Evolutionary conservation across 1,140 invertebrate genomes (phyloP), one percentile per base, ranked within the genome.

Genomic region (Campoletis sonorensis): DNA sequence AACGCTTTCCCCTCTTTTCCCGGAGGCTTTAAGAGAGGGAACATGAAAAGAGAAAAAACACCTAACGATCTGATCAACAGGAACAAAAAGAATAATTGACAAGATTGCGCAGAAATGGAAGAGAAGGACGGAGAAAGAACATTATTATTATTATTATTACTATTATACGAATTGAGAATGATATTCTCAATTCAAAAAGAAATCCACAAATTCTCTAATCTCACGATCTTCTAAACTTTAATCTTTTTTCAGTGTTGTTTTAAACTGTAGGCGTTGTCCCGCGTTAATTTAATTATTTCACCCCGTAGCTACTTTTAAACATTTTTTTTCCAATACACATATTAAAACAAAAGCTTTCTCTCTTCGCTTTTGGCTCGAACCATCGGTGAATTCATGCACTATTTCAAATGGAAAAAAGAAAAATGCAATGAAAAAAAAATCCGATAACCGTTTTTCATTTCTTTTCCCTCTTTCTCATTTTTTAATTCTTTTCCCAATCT

Each of bases 61-160:
- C n/a, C n/a, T n/a, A n/a, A 68, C 23, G 23, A 67, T 10, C 21
- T 37, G 54, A 77, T 58, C 21, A 64, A 64, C 16, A 54, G 40
- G 72, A 54, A n/a, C 30, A 49, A 49, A 75, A 26, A 30, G 23
- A 75, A 75, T 27, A 75, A 58, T 58, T 15, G 72, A 58, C 23
- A 75, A 75, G 54, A 75, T 15, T 75, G 16, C 26, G 27, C 11
- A 23, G 16, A 16, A 23, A 75, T 58, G 72, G 16, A 58, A 49
- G 21, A 64, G n/a, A 58, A 75, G 49, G 49, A 73, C 30, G 51
- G 30, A 51, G 40, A 0, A 13, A 73, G 21, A 49, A 49, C 27
- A 33, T 37, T 11, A 18, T 79, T 33, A 33, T 33, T 33, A n/a
- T n/a, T n/a, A n/a, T n/a, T n/a, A n/a, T n/a, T n/a, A n/a, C n/a